A percentile compares a stretch with the other conserved stretches of the same genome.
Conservation (phyloP, 2,797 vertebrate species). For the Balearica regulorum region DNA sequence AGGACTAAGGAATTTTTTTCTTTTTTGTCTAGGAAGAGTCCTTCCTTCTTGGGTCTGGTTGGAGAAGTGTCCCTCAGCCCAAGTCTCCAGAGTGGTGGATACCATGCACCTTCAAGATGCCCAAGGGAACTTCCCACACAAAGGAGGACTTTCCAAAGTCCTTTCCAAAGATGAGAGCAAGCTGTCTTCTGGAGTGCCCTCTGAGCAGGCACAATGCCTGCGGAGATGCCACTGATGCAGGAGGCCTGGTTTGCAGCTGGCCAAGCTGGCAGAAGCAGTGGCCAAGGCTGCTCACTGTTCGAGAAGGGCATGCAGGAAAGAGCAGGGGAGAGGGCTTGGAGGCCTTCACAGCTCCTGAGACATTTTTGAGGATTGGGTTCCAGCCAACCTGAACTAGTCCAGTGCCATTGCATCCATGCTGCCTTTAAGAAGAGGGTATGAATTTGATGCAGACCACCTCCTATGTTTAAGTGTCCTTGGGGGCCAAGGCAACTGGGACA, state of each 20-base stretch:
- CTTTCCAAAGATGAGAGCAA: not conserved
- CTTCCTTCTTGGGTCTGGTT: not conserved
- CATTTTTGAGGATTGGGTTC: not conserved
- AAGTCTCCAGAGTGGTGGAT: not conserved
- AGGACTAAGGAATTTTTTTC: not conserved
- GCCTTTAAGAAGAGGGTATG: not conserved
- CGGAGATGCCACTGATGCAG: not conserved
- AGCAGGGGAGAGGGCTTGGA: rapidly evolving
- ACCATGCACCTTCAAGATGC: not conserved
- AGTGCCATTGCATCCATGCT: not conserved
- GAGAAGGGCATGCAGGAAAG: not conserved
- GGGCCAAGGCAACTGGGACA: not conserved
- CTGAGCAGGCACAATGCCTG: not conserved
- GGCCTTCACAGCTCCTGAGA: not conserved
- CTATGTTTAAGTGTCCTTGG: not conserved
- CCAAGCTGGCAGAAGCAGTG: not conserved
- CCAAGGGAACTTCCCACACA: not conserved
- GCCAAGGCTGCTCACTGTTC: not conserved
- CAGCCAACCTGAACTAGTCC: not conserved
- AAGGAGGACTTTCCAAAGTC: not conserved
- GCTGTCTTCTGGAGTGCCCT: rapidly evolving
- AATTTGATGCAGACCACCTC: not conserved
- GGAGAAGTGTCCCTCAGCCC: not conserved
- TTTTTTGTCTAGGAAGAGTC: not conserved
- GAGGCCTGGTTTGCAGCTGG: not conserved